phyloP scores from a whole-genome alignment of 92 coral and sea anemone genomes.

The Actinernus sp. region DNA sequence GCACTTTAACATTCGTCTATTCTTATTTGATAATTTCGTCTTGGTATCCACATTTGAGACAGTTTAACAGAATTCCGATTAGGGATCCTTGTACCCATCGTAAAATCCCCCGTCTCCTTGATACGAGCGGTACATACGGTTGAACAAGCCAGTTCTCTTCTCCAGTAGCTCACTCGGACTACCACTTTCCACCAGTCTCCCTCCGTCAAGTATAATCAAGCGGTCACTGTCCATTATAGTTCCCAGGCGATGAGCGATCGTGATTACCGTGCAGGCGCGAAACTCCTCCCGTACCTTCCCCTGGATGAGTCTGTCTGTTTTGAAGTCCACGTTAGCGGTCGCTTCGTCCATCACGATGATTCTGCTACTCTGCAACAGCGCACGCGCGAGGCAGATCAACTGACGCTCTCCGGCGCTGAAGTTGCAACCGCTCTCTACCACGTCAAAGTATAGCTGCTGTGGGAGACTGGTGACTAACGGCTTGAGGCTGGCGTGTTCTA shows the following conservation, averaged over 20 bases:
- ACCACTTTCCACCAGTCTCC: slow-evolving; percentile 42
- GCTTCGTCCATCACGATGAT: slow-evolving; percentile 49
- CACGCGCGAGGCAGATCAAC: slow-evolving; percentile 43
- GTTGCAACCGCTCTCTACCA: slow-evolving; percentile 37
- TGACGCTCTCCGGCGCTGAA: slow-evolving; percentile 52
- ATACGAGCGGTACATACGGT: slow-evolving; percentile 40
- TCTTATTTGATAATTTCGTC: too few relatives aligned
- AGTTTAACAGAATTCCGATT: too few relatives aligned
- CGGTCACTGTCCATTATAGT: slow-evolving; percentile 42
- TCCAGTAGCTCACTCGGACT: slow-evolving; percentile 10
- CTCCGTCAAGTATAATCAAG: slow-evolving; percentile 28
- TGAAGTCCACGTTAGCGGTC: slow-evolving; percentile 38
- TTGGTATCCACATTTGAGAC: too few relatives aligned
- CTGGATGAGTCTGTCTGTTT: slow-evolving; percentile 41
- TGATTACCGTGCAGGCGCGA: slow-evolving; percentile 25
- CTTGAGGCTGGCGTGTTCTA: slow-evolving; percentile 47
- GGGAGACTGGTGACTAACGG: slow-evolving; percentile 31
- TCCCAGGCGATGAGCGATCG: slow-evolving; percentile 49
- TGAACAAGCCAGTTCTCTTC: slow-evolving; percentile 23
- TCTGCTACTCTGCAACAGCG: slow-evolving; percentile 29
- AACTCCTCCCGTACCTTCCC: slow-evolving; percentile 36
- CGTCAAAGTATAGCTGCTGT: slow-evolving; percentile 14
- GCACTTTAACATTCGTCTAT: too few relatives aligned
- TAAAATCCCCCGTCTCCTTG: too few relatives aligned
- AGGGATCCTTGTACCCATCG: too few relatives aligned